Evolutionary conservation across 2,113 vertebrate species (phyloP), one percentile per base, ranked within the genome.

Genomic region (Falcunculus frontatus): DNA sequence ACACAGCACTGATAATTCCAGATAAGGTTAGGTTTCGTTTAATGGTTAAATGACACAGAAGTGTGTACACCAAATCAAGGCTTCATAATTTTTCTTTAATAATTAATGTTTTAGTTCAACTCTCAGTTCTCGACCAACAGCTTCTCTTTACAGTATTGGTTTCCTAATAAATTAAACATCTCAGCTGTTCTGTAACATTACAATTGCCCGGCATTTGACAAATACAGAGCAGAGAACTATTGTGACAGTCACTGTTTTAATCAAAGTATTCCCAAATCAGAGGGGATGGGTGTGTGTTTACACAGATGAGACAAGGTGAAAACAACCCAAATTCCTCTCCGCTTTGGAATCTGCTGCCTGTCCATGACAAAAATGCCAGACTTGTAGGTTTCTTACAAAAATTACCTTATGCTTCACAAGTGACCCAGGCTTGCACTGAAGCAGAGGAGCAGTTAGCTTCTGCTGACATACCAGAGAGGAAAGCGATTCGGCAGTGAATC

Each of bases 111-210:
- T 80, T 75, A 49, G 74, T 35, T 90, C 44, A 85, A 46, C 26
- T 69, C 41, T 46, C 1, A 0, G 26, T 49, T 76, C 63, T 26
- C 65, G 57, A 68, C 22, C 55, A 65, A 25, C 3, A 77, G 83
- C 46, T 92, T 90, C 76, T 84, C 47, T 80, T 87, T 86, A 88
- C 47, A 35, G 64, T 70, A 89, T 74, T 64, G 39, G 39, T 70
- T 95, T 89, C 83, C n/a, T 93, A 69, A 92, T 95, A 37, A 92
- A 95, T 89, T 80, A 92, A 93, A 81, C 39, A 84, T 59, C 33
- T 59, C 42, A 88, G 33, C 25, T 74, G 33, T 84, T 65, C 72
- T 63, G 21, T 57, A 83, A 44, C 22, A 37, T 55, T 80, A 84
- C 37, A 67, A 5, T 13, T 62, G 30, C 67, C 62, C 0, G 0